phyloP scores from a whole-genome alignment of 2,113 vertebrate species.

The Onychorhynchus coronatus region DNA sequence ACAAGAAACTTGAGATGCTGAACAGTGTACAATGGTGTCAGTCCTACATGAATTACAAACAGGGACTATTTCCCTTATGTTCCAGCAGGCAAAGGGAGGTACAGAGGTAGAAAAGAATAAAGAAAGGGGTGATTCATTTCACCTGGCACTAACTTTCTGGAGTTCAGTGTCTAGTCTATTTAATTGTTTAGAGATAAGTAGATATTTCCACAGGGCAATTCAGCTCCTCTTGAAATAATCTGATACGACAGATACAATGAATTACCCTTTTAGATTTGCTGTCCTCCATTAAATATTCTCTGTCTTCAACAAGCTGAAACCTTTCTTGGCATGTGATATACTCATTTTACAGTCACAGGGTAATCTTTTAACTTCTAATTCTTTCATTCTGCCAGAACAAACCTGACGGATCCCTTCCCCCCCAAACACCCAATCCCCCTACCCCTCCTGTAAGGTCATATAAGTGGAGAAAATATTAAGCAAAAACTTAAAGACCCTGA shows the following conservation, averaged over 20 bases:
- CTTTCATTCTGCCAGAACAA: neutral
- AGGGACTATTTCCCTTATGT: neutral
- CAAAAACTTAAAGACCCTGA: neutral
- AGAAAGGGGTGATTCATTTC: neutral
- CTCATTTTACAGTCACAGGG: neutral
- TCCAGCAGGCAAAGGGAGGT: neutral
- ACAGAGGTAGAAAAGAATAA: neutral
- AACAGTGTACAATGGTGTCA: neutral
- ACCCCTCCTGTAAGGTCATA: neutral
- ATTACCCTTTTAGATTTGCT: neutral
- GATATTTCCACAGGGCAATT: neutral
- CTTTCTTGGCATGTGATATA: neutral
- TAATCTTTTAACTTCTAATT: neutral
- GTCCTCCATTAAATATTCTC: neutral
- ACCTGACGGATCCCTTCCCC: fast-evolving
- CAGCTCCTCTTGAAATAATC: neutral
- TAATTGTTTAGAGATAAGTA: neutral
- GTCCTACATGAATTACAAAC: neutral
- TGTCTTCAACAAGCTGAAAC: neutral
- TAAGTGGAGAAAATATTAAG: neutral
- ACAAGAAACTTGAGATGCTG: neutral
- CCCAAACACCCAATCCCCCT: no score
- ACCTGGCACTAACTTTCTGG: neutral
- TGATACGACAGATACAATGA: neutral
- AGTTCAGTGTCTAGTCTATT: neutral